Evolutionary conservation across 2,888 invertebrate species (phyloP), one percentile per base, ranked within the genome.

Genomic region (Lathronympha strigana): DNA sequence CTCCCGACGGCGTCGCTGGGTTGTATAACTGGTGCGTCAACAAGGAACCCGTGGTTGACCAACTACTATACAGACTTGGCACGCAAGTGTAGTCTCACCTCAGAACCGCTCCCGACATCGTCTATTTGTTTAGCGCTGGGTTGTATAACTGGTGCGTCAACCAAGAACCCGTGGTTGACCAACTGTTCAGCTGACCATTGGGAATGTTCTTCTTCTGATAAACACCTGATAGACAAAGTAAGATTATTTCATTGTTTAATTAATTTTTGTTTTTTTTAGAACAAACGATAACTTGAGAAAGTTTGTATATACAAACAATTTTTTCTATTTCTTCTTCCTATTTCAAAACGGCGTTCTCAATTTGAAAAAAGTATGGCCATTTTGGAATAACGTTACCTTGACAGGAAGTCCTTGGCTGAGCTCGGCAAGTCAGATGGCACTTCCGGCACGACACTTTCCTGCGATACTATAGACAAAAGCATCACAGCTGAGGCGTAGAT

Each of bases 141-240:
- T 13, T 90, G 85, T 23, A 92, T 87, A 23, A 92, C 69, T 1
- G 94, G 94, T 5, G 88, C 83, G 71, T 93, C 88, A 2, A 82
- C 79, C 3, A 95, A 86, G 80, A 98, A 98, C 8, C 93, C 92
- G 81, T 98, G 98, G 51, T 95, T 94, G 25, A 96, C 82, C 23
- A 98, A 87, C 83, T 97, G 95, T 6, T 94, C 94, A 0, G 97
- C 95, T 0, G 96, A 95, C 93, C 95, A 95, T 45, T 96, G 94
- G 4, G 93, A 91, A 62, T 94, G 93, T 77, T 96, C 96, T 73
- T 96, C 94, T 75, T 93, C 93, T 45, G 93, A 91, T 53, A 97
- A 80, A 83, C 96, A 96, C 76, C 95, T 95, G 77, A 17, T 80
- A 76, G 11, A 43, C 15, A 21, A 40, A 40, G 8, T 33, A 6